These are phyloP conservation scores for Lordiphosa collinella DNA, from an alignment of 1,140 invertebrate genomes.

Conservation along the genomic window DNA sequence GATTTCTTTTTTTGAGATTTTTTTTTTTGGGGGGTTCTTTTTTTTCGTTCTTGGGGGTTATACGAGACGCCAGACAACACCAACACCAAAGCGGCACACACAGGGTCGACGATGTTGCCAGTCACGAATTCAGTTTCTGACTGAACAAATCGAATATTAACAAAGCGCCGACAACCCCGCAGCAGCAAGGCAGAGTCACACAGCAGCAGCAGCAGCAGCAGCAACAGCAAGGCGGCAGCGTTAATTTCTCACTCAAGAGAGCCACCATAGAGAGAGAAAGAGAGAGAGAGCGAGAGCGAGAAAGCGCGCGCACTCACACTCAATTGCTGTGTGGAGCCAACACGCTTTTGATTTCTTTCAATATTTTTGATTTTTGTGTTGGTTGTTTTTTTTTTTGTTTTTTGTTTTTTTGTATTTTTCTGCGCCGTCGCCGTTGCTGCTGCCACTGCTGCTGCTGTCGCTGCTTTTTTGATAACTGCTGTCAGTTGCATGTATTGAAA, in stretches of 20 bases:
- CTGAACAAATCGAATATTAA: slow-evolving; percentile 73
- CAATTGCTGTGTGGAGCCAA: slow-evolving; percentile 51
- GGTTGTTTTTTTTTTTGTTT: slow-evolving; percentile 6
- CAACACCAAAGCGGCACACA: slow-evolving; percentile 28
- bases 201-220: too few relatives aligned
- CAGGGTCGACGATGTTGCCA: slow-evolving; percentile 70
- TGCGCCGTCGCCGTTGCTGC: slow-evolving; percentile 59
- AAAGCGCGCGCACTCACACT: slow-evolving; percentile 40
- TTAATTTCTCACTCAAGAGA: neutral
- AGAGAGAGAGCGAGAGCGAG: slow-evolving; percentile 8
- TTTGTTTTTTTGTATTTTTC: slow-evolving; percentile 53
- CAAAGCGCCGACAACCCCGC: slow-evolving; percentile 74
- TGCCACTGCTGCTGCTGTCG: slow-evolving; percentile 7
- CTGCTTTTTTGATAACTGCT: slow-evolving; percentile 49
- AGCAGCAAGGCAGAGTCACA: slow-evolving; percentile 13
- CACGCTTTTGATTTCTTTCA: slow-evolving; percentile 65
- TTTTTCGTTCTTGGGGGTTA: slow-evolving; percentile 14
- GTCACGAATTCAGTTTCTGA: slow-evolving; percentile 79
- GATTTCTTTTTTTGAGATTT: slow-evolving; percentile 8
- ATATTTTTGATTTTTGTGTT: slow-evolving; percentile 11
- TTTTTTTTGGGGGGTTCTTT: slow-evolving; percentile 6
- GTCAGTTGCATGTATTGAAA: slow-evolving; percentile 78
- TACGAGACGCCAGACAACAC: slow-evolving; percentile 32
- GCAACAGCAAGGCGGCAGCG: slow-evolving; percentile 1
- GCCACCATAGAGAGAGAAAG: slow-evolving; percentile 12